These are phyloP conservation scores for Diplolepis rosae DNA, from an alignment of 2,888 invertebrate genomes.

Conservation along the genomic window DNA sequence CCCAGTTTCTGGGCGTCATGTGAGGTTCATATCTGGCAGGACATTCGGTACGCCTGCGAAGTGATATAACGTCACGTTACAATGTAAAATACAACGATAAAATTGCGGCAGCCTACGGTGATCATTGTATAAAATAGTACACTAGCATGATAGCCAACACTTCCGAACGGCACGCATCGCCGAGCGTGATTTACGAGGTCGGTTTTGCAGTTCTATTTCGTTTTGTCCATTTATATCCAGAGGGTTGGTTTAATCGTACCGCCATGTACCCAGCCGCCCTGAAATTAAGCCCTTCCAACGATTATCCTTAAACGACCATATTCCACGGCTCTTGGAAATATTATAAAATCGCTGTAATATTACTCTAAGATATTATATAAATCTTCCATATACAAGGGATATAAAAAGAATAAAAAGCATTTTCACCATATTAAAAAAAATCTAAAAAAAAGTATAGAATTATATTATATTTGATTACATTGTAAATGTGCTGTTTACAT, in stretches of 20 bases:
- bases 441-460: not conserved
- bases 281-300: slow-evolving; percentile 27
- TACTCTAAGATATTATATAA: not conserved
- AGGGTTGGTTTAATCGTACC: slow-evolving; percentile 38
- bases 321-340: slow-evolving; percentile 11
- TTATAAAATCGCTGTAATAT: not conserved
- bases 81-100: slow-evolving; percentile 54
- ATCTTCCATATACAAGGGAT: no score
- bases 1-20: slow-evolving; percentile 38
- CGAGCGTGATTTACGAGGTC: slow-evolving; percentile 56
- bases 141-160: slow-evolving; percentile 55
- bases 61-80: slow-evolving; percentile 47
- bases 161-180: slow-evolving; percentile 56
- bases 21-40: slow-evolving; percentile 33
- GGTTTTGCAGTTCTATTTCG: slow-evolving; percentile 50
- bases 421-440: not conserved
- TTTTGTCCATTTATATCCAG: slow-evolving; percentile 43
- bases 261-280: slow-evolving; percentile 28
- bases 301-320: slow-evolving; percentile 25
- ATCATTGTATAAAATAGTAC: slow-evolving; percentile 52
- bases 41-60: slow-evolving; percentile 19
- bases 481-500: no score
- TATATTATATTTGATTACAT: no score
- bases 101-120: slow-evolving; percentile 50
- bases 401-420: no score